Base-by-base conservation (phyloP, 2,797 vertebrate genomes). In the Tadarida brasiliensis region DNA sequence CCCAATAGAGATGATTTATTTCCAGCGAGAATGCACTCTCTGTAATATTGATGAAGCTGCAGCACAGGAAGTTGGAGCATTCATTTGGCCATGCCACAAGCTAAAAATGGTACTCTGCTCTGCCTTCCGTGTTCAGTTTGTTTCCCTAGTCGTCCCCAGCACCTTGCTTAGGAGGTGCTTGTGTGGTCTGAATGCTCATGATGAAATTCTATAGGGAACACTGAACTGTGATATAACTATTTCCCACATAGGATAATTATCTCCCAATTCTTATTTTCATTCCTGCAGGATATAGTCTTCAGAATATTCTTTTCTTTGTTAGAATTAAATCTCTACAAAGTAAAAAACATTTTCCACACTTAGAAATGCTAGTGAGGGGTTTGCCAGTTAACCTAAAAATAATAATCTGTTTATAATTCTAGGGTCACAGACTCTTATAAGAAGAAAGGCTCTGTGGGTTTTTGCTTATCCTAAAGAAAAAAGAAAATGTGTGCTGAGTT, bases 321-420 rank as follows among this genome's bases (percentile, higher is more conserved):
- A 87, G 49, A 96, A 94, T 67, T 78, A 92, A 95, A 82, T 82
- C 44, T 91, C 7, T 88, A 20, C 51, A 56, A 85, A 95, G 28
- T 24, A 19, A 91, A 89, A 92, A 85, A 65, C 35, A 30, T 92
- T 80, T 84, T 74, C 39, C 73, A 61, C 1, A n/a, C 30, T 86
- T 90, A 61, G 30, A 81, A 87, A 67, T 70, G 3, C 39, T 71
- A 49, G 14, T 19, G 78, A 81, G 49, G n/a, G 44, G 26, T 22
- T 61, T 70, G 2, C 3, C 7, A 84, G 2, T 74, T 44, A 71
- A 54, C 33, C 12, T 81, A 30, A 92, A 94, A 91, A 61, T 68
- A 61, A 93, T 54, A 26, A 70, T n/a, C 57, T 85, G 57, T 92
- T 84, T 91, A 70, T 3, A n/a, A 30, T 59, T 94, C 47, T 54